These are phyloP conservation scores for Cetoscarus ocellatus DNA, from an alignment of 2,797 vertebrate genomes.

Conservation along the genomic window DNA sequence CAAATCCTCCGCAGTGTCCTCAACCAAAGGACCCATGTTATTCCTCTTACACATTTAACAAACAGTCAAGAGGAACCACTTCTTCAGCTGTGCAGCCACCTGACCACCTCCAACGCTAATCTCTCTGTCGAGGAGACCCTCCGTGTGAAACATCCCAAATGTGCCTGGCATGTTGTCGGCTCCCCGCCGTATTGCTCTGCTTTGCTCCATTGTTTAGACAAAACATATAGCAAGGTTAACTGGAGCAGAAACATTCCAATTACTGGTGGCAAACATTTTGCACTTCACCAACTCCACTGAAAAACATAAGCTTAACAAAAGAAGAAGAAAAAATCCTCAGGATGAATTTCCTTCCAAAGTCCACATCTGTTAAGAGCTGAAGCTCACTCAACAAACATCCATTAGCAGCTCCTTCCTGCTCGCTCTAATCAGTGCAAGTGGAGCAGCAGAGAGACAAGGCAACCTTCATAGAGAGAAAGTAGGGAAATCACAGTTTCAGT, in stretches of 20 bases:
- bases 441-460: conserved; percentile 18
- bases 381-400: conserved; percentile 5
- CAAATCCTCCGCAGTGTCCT: conserved; percentile 83
- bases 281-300: conserved; percentile 42
- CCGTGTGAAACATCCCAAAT: conserved; percentile 65
- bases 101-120: conserved; percentile 25
- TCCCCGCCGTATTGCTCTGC: conserved; percentile 49
- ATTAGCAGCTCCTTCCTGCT: conserved; percentile 15
- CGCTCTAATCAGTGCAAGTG: conserved; percentile 7
- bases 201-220: conserved; percentile 74
- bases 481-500: conserved; percentile 59
- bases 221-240: conserved; percentile 78
- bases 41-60: conserved; percentile 45
- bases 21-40: conserved; percentile 71
- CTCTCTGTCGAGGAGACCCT: conserved; percentile 40
- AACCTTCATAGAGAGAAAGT: conserved; percentile 39
- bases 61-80: conserved; percentile 12
- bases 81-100: conserved; percentile 43
- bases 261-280: conserved; percentile 50
- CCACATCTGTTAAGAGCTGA: conserved; percentile 2
- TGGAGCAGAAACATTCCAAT: conserved; percentile 86
- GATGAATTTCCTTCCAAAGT: conserved; percentile 21
- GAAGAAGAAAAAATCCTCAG: conserved; percentile 13
- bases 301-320: conserved; percentile 24
- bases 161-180: conserved; percentile 63